A percentile compares a stretch with the other conserved stretches of the same genome.
phyloP scores from a whole-genome alignment of 2,113 vertebrate genomes.

The Hemibagrus wyckioides region DNA sequence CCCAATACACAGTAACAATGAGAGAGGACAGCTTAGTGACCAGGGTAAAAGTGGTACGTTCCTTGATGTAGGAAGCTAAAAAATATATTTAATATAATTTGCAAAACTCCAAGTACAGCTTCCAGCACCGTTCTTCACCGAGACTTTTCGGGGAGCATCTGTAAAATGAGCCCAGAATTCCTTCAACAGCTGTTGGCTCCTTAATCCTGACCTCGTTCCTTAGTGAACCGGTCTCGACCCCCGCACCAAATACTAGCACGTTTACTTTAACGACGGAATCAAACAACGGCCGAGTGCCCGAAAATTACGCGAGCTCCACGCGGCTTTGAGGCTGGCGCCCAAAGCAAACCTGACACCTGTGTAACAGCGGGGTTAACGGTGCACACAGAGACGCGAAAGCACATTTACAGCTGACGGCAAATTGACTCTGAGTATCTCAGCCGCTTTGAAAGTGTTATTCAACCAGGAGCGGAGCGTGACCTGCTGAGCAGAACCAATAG shows the following conservation, averaged over 20 bases:
- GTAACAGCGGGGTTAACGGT: conserved; percentile 21
- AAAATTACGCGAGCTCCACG: conserved; percentile 1
- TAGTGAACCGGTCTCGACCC: neutral
- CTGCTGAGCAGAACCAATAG: neutral
- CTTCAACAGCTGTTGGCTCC: neutral
- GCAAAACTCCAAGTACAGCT: neutral
- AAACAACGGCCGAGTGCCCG: conserved; percentile 1
- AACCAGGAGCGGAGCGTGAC: neutral
- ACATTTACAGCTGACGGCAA: conserved; percentile 30
- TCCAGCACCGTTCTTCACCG: neutral
- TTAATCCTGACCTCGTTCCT: conserved; percentile 12
- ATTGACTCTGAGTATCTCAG: conserved; percentile 33
- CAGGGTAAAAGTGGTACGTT: neutral
- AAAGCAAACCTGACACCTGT: conserved; percentile 38
- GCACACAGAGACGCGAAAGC: conserved; percentile 6
- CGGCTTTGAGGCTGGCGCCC: conserved; percentile 23
- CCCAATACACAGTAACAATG: conserved; percentile 7
- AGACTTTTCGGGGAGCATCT: neutral
- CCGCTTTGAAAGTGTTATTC: conserved; percentile 16
- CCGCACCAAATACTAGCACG: conserved; percentile 5
- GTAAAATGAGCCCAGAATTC: neutral
- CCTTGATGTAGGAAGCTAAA: neutral
- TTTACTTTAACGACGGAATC: conserved; percentile 5
- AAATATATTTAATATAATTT: neutral
- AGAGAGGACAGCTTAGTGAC: neutral